These are phyloP conservation scores for Bombus ignitus DNA, from an alignment of 1,140 invertebrate species.

Conservation along the genomic window DNA sequence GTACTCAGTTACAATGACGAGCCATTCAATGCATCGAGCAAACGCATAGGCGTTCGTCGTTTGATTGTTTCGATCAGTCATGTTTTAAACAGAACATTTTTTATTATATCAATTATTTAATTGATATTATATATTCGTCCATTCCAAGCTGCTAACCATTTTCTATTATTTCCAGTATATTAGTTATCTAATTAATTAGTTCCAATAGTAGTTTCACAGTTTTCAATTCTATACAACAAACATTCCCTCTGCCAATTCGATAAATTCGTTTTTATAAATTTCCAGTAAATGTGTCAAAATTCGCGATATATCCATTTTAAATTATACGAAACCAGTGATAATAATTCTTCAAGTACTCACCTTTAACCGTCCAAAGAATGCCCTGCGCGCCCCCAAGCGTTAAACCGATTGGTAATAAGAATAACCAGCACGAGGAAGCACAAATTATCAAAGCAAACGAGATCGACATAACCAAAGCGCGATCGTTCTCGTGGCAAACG, in stretches of 20 bases:
- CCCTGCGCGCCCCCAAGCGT: too few species aligned
- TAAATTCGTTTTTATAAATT: background rate
- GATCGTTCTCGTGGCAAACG: background rate
- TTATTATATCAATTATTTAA: too few species aligned
- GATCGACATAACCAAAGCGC: slow-evolving; percentile 1
- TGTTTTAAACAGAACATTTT: too few species aligned
- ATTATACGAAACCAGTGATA: too few species aligned
- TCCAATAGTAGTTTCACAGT: too few species aligned
- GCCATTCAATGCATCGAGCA: background rate
- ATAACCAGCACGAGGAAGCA: background rate
- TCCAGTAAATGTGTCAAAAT: background rate
- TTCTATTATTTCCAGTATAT: too few species aligned
- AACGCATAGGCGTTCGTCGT: background rate
- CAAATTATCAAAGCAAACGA: background rate
- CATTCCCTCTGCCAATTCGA: too few species aligned
- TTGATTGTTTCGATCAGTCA: background rate
- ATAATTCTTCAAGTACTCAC: background rate
- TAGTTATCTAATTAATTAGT: too few species aligned
- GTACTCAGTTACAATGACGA: background rate
- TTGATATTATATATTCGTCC: too few species aligned
- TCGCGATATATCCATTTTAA: background rate
- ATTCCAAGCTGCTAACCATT: too few species aligned
- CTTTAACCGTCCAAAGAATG: too few species aligned
- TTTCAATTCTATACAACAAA: too few species aligned
- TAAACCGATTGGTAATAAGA: background rate